phyloP scores from a whole-genome alignment of 2,797 vertebrate species.

The Pelodytes ibericus region DNA sequence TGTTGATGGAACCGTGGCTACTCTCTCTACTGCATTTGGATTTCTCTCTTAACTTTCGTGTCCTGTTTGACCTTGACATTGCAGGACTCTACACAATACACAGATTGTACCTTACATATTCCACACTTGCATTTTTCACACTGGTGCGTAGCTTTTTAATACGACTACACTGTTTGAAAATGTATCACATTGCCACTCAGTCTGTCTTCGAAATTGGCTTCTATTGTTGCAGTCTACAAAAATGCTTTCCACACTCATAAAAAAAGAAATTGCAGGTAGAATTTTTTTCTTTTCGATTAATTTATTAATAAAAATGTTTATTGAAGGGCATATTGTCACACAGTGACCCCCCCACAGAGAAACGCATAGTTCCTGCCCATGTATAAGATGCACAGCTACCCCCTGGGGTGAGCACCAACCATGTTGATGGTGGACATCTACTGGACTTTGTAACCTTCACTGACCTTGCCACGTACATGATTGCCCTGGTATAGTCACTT shows the following conservation, averaged over 20 bases:
- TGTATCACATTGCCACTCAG: not conserved
- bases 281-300: not conserved
- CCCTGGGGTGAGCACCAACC: no score
- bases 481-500: no score
- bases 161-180: not conserved
- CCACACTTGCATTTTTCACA: not conserved
- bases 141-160: not conserved
- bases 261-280: not conserved
- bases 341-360: no score
- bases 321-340: no score
- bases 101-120: slow-evolving; percentile 11
- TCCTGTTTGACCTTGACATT: slow-evolving; percentile 43
- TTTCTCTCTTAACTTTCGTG: slow-evolving; percentile 44
- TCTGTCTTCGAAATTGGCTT: not conserved
- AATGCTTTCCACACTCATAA: no score
- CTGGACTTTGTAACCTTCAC: no score
- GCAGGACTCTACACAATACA: slow-evolving; percentile 10
- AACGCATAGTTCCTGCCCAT: no score
- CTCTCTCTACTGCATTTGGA: slow-evolving; percentile 25
- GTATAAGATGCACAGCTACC: no score
- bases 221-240: not conserved
- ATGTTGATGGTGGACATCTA: no score
- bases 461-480: no score
- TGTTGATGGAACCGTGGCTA: slow-evolving; percentile 44
- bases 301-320: no score